Conservation (phyloP, 2,888 invertebrate genomes). For the Lacanobia wlatinum region DNA sequence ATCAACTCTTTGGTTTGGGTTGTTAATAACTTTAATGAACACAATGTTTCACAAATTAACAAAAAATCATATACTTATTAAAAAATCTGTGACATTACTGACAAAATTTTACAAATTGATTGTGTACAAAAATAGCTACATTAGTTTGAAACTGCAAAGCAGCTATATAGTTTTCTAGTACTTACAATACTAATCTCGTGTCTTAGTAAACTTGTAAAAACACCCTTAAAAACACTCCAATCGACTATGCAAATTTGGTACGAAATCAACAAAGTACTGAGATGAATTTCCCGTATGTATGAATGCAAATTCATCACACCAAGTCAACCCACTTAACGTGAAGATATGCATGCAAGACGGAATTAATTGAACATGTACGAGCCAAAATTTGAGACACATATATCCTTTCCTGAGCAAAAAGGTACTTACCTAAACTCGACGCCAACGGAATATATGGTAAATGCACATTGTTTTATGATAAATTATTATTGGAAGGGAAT, state of each 20-base stretch:
- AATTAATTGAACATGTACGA: constrained; percentile 56
- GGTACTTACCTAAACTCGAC: background rate
- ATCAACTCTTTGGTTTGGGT: background rate
- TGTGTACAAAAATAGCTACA: no score
- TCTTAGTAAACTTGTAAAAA: background rate
- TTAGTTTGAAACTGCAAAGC: no score
- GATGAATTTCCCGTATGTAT: constrained; percentile 45
- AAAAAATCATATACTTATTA: background rate
- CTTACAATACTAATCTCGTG: no score
- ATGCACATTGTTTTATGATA: background rate
- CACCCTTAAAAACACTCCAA: constrained; percentile 17
- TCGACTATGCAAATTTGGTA: constrained; percentile 39
- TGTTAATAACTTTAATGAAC: background rate
- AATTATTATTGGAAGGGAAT: background rate
- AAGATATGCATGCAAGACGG: constrained; percentile 60
- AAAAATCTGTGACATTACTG: background rate
- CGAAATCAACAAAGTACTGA: constrained; percentile 36
- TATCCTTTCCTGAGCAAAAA: constrained; percentile 9
- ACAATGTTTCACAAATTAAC: background rate
- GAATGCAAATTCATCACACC: constrained; percentile 59
- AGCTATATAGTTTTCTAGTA: no score
- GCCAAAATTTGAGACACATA: constrained; percentile 25
- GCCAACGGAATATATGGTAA: background rate
- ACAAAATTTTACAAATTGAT: no score
- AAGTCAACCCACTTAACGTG: constrained; percentile 48